Percentiles rank a stretch among this genome's conserved stretches.
Evolutionary conservation across 35 echinoderm and acorn worm species (phyloP).

Genomic region (Ophiothrix spiculata): DNA sequence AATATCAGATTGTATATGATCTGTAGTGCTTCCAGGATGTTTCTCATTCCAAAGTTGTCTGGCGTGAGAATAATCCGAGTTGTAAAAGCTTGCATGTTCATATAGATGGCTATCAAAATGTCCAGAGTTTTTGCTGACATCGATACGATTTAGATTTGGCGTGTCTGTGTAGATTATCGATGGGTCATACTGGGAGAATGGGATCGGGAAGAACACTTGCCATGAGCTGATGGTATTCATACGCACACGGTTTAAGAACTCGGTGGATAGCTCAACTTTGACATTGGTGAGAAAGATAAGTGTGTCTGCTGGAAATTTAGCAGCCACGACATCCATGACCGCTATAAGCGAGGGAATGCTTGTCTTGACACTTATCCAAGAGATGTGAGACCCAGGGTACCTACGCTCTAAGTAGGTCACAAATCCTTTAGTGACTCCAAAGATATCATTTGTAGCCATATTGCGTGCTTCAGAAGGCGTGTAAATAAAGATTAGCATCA

Average conservation of each 20-base stretch:
- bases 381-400: conserved; percentile 66
- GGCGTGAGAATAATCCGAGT: conserved; percentile 77
- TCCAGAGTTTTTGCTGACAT: conserved; percentile 68
- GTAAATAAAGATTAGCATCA: conserved; percentile 95
- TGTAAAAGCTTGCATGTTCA: conserved; percentile 92
- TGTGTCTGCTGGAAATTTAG: conserved; percentile 71
- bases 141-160: conserved; percentile 65
- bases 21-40: conserved; percentile 75
- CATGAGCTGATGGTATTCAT: conserved; percentile 89
- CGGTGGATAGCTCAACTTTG: conserved; percentile 57
- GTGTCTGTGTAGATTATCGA: conserved; percentile 76
- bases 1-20: conserved; percentile 92
- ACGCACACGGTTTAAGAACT: conserved; percentile 82
- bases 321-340: conserved; percentile 93
- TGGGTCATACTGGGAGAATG: conserved; percentile 91
- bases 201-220: conserved; percentile 98
- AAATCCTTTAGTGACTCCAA: conserved; percentile 64
- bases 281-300: conserved; percentile 86
- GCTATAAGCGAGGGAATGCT: conserved; percentile 78
- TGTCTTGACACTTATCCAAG: conserved; percentile 90
- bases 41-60: conserved; percentile 89
- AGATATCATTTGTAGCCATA: conserved; percentile 84
- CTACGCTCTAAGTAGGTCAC: conserved; percentile 77
- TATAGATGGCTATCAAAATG: conserved; percentile 82
- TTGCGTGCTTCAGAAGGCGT: conserved; percentile 66